phyloP scores from a whole-genome alignment of 2,888 invertebrate species.

The Agrochola litura region DNA sequence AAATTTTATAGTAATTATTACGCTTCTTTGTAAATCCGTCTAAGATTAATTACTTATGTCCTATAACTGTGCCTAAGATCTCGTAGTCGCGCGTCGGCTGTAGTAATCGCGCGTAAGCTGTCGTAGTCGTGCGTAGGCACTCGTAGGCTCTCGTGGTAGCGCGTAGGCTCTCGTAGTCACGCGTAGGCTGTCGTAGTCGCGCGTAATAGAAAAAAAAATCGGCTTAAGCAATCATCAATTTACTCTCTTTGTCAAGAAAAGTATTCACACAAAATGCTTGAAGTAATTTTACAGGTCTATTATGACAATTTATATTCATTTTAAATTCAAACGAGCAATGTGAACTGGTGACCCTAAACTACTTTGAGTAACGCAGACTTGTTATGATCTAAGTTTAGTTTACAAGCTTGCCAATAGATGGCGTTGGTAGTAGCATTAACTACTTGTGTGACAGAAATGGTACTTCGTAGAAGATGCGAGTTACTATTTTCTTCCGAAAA shows the following conservation, averaged over 20 bases:
- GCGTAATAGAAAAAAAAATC: not conserved
- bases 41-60: too few species aligned
- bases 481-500: not conserved
- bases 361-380: not conserved
- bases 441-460: not conserved
- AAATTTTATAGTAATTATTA: not conserved
- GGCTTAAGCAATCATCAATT: not conserved
- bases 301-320: not conserved
- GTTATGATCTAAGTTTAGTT: not conserved
- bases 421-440: slow-evolving; percentile 15
- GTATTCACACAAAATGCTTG: not conserved
- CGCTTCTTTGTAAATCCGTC: not conserved
- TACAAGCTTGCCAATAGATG: slow-evolving; percentile 4
- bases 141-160: not conserved
- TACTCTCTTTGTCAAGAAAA: not conserved
- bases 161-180: not conserved
- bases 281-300: not conserved
- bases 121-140: not conserved
- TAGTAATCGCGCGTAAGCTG: not conserved
- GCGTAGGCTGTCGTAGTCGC: not conserved
- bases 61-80: not conserved
- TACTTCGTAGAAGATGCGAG: too few species aligned
- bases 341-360: not conserved
- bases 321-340: not conserved
- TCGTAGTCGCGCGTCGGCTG: not conserved